Evolutionary conservation across 1,140 invertebrate genomes (phyloP), one percentile per base, ranked within the genome.

Genomic region (Melipona quadrifasciata): DNA sequence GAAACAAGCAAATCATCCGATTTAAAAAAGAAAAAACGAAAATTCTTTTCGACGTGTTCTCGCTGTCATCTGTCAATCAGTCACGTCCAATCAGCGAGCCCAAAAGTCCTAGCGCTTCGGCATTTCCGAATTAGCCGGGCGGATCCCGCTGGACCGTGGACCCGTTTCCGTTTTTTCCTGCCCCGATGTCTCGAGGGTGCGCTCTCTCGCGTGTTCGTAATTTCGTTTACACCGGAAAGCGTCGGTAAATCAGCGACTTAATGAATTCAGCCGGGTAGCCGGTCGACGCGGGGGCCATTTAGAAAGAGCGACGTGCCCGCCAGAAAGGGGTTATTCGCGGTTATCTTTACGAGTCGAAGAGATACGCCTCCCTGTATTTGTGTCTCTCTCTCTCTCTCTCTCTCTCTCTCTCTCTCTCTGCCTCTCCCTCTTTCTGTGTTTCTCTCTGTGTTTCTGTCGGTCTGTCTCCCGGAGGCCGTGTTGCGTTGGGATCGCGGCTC

Each of bases 271-370:
- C 89, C 88, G 80, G 58, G 74, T 53, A 24, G 47, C 71, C 74
- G 55, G 51, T 27, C 73, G 47, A 65, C 81, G 47, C 75, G 11
- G 57, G 57, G 67, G 47, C 75, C 80, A 88, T 81, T 75, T 79
- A 72, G 80, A 85, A 79, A 75, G 76, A 84, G 74, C 83, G 70
- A 82, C 72, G 51, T 39, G 73, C 24, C 61, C 65, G 82, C 53
- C 64, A 51, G 74, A 81, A 67, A 47, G 87, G 84, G 89, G 89
- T 90, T 90, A 90, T 91, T 91, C 89, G 89, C 84, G 90, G 90
- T 93, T 94, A 94, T 94, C 93, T 93, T 94, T 93, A 93, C 93
- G 91, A 94, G 92, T 92, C 88, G 87, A 88, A 91, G 90, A 93
- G 93, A 93, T 93, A 93, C 90, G 92, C 90, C 88, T 92, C 82